Evolutionary conservation across 2,797 vertebrate species (phyloP).

Genomic region (Tauraco hartlaubi): DNA sequence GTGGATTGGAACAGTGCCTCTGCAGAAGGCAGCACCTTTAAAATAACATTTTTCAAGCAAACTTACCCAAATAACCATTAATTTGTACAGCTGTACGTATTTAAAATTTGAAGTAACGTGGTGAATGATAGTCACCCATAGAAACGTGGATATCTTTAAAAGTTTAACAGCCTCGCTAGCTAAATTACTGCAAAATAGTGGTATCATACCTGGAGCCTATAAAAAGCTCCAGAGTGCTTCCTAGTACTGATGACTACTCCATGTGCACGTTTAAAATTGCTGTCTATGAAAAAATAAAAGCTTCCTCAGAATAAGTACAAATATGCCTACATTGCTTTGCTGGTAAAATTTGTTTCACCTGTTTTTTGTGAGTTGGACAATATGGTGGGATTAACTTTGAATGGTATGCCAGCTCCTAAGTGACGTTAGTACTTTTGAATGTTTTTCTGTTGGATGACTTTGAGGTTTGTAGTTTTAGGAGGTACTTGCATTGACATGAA

Average conservation of each 20-base stretch:
- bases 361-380: not conserved
- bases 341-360: fast-evolving
- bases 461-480: not conserved
- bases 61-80: not conserved
- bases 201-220: not conserved
- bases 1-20: not conserved
- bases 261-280: not conserved
- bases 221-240: not conserved
- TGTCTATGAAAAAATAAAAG: not conserved
- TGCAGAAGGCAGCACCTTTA: not conserved
- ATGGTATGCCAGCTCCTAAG: not conserved
- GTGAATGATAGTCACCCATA: not conserved
- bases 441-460: not conserved
- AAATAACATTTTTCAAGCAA: not conserved
- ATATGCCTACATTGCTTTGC: not conserved
- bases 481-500: not conserved
- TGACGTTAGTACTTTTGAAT: not conserved
- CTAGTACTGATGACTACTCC: not conserved
- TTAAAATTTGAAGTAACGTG: not conserved
- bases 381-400: not conserved
- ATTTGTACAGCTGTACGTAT: not conserved
- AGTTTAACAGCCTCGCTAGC: not conserved
- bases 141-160: not conserved
- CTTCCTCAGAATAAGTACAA: not conserved
- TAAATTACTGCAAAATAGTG: not conserved